Base-by-base conservation (phyloP, 2,797 vertebrate species). In the Alcedo quadribrachys region DNA sequence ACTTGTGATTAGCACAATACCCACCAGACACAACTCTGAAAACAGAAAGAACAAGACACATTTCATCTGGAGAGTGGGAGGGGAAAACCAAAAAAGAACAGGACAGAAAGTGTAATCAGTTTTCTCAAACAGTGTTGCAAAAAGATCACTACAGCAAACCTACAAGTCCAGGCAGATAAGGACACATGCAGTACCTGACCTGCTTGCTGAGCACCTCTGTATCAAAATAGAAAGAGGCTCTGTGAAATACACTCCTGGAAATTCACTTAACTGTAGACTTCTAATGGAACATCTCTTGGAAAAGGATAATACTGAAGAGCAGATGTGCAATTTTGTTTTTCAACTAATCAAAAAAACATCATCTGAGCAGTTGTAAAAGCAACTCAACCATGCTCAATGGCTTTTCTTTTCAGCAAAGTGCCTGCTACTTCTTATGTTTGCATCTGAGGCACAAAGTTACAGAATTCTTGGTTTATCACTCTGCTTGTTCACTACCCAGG, bases 381-480 rank as follows among this genome's bases (percentile, higher is more conserved):
- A 85, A 82, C 42, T 90, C 61, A 67, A 40, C 78, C 54, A 28
- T 4, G 22, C 6, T 76, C 53, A 74, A 28, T 9, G 18, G 32
- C 28, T 82, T 80, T 67, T 75, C 67, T 62, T 57, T 73, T 48
- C 69, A 68, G 58, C 40, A n/a, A 88, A 92, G 58, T 30, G 61
- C 12, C 17, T 61, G 43, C 33, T 75, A 30, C 35, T 89, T 69
- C 22, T 70, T 67, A 14, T 1, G 7, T 40, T 65, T 24, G 24
- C 77, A 71, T 78, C 66, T 92, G 12, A 76, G 35, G 43, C 33
- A 69, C 51, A 73, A 37, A 5, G 24, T 42, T 30, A 85, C 4
- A 3, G 42, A 79, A 32, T 76, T 90, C 48, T 60, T 43, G 6
- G n/a, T 79, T 68, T 50, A 69, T 45, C 78, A 33, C 32, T 61